Conservation (phyloP, 2,888 invertebrate species). For the Erannis defoliaria region DNA sequence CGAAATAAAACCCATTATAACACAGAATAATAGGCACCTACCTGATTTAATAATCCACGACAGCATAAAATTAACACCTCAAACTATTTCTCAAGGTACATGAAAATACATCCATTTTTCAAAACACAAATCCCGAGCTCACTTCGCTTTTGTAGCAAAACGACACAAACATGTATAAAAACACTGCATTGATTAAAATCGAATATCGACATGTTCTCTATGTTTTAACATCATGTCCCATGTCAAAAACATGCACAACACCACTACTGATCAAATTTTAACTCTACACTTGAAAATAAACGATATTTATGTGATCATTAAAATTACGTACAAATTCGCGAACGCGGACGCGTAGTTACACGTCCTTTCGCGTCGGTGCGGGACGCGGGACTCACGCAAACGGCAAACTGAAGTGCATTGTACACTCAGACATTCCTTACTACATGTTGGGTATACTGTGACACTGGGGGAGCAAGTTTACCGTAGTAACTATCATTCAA, state of each 20-base stretch:
- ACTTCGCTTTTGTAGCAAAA: background rate
- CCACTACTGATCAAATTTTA: constrained; percentile 1
- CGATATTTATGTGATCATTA: constrained; percentile 4
- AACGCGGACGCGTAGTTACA: background rate
- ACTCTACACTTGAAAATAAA: background rate
- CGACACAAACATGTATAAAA: background rate
- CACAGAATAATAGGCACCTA: constrained; percentile 1
- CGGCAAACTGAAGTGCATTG: constrained; percentile 6
- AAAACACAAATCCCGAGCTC: background rate
- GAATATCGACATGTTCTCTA: background rate
- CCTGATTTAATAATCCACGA: background rate
- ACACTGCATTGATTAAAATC: background rate
- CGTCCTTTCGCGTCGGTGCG: constrained; percentile 6
- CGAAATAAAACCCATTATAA: no score
- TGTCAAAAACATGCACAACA: background rate
- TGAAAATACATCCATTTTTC: background rate
- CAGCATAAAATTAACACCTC: background rate
- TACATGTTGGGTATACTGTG: background rate
- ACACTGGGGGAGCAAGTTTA: constrained; percentile 13
- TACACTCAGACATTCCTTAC: constrained; percentile 15
- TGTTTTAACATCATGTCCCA: constrained; percentile 1
- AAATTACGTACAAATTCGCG: background rate
- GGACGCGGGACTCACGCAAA: constrained; percentile 15
- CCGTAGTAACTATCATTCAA: constrained; percentile 3
- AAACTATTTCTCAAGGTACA: no score